Base-by-base conservation (phyloP, 2,888 invertebrate species). In the Lithodes maja region DNA sequence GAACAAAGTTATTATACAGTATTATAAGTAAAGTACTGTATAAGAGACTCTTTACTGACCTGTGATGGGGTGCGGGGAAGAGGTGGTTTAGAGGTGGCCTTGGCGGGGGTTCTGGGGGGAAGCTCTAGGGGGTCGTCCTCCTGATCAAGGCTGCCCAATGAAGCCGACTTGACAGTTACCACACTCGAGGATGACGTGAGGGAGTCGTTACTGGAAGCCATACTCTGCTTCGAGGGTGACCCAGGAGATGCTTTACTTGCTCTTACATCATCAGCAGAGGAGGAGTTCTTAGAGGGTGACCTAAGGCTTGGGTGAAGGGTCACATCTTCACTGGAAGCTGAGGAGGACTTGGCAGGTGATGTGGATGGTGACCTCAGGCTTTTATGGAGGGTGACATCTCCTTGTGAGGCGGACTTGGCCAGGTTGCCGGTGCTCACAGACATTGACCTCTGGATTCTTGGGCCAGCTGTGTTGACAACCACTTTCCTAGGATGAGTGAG, bases 181-280 rank as follows among this genome's bases (percentile, higher is more conserved):
- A 92, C 92, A 80, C 92, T 92, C 49, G 92, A 92, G 78, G 92
- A 92, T 2, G 92, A 92, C 15, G 92, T 92, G 17, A 93, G 87
- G 17, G 93, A 93, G 83, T 93, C 92, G 79, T 92, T 92, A 68
- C 92, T 92, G 12, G 93, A 92, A 49, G 92, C 87, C 61, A 91
- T 74, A 79, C 90, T 90, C 83, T 86, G 86, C 82, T 92, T 92
- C 5, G 91, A 92, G 33, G 91, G 90, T 55, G 90, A 90, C 50
- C 85, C 90, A 7, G 90, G 87, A 71, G 86, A 90, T n/a, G 86
- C 69, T 71, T 88, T 88, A 52, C 75, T 69, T 61, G 78, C 74
- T 15, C 88, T 83, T 33, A 91, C 61, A 61, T 91, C 91, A 77
- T 91, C 91, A 17, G 82, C 88, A 3, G 91, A 91, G 71, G 89